Base-by-base conservation (phyloP, 2,113 vertebrate genomes). In the Sinocyclocheilus grahami region DNA sequence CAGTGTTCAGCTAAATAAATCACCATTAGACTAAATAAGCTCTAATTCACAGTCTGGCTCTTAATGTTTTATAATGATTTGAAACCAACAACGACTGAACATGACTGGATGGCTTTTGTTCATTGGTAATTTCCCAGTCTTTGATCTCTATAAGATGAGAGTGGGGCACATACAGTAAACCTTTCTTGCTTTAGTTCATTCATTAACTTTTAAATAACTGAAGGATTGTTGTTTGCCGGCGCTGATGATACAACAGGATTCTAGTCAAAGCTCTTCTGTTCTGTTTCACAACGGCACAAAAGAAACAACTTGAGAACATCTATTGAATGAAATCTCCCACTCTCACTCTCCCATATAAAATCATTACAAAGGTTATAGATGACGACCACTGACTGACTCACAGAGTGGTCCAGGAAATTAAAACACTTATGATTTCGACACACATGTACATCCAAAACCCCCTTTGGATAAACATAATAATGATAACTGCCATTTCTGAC, bases 81-180 rank as follows among this genome's bases (percentile, higher is more conserved):
- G 14, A 16, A 18, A 79, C 24, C 37, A 84, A 33, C 55, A 67
- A 33, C 55, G 53, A 62, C 69, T 13, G 30, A 72, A 85, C 69
- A 67, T 22, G 27, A 65, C 12, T 2, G 33, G 78, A 65, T 37
- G 48, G 39, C 24, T 82, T 85, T 58, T 63, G 58, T 53, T 39
- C 0, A 22, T 2, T 74, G 46, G 37, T 84, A 30, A 83, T 72
- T 83, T 84, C 71, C 71, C 24, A 67, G 78, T 8, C 78, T 88
- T 85, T 88, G 83, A 88, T 82, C n/a, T 88, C 27, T 82, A 69
- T 27, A 83, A 65, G 63, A 83, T 63, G 63, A 76, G 27, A 86
- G 82, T 24, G 55, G 3, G 30, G 51, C 48, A 55, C 48, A 24
- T 27, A 77, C 48, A 72, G 71, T 69, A 58, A 27, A 81, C 63